These are phyloP conservation scores for Caranx ignobilis DNA, from an alignment of 2,113 vertebrate species.

Conservation along the genomic window DNA sequence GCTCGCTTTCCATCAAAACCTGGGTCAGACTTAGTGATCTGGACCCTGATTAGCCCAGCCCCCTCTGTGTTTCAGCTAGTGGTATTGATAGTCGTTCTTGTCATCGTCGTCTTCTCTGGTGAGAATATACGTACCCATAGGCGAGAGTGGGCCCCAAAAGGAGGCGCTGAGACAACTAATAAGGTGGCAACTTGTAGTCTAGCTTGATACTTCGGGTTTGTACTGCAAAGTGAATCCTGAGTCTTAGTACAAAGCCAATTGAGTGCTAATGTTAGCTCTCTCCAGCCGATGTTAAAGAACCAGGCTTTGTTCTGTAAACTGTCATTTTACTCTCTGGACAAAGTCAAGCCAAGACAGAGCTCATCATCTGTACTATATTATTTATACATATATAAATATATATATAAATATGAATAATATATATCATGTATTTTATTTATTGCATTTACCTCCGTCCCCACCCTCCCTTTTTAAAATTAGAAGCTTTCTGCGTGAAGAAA, in stretches of 20 bases:
- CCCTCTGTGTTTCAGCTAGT: slow-evolving; percentile 44
- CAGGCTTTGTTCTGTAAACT: slow-evolving; percentile 10
- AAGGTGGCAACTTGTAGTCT: background rate
- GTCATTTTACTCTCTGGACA: slow-evolving; percentile 38
- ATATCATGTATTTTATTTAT: slow-evolving; percentile 82
- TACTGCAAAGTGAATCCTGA: background rate
- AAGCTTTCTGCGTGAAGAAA: slow-evolving; percentile 45
- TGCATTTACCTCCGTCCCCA: slow-evolving; percentile 48
- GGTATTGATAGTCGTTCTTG: slow-evolving; percentile 43
- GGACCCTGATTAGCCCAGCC: background rate
- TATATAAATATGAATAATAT: slow-evolving; percentile 77
- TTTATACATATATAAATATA: slow-evolving; percentile 80
- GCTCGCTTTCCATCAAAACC: background rate
- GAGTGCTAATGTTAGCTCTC: slow-evolving; percentile 33
- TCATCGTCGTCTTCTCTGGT: slow-evolving; percentile 41
- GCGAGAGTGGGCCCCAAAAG: background rate
- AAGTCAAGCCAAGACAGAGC: slow-evolving; percentile 55
- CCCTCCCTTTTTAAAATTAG: slow-evolving; percentile 48
- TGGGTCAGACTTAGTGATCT: slow-evolving; percentile 6
- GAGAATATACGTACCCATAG: slow-evolving; percentile 38
- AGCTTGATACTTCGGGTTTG: background rate
- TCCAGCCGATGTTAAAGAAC: background rate
- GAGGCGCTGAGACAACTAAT: slow-evolving; percentile 10
- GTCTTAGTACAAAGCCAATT: slow-evolving; percentile 4
- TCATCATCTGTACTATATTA: slow-evolving; percentile 72